These are phyloP conservation scores for Ellobium chinense DNA, from an alignment of 2,888 invertebrate species.

Conservation along the genomic window DNA sequence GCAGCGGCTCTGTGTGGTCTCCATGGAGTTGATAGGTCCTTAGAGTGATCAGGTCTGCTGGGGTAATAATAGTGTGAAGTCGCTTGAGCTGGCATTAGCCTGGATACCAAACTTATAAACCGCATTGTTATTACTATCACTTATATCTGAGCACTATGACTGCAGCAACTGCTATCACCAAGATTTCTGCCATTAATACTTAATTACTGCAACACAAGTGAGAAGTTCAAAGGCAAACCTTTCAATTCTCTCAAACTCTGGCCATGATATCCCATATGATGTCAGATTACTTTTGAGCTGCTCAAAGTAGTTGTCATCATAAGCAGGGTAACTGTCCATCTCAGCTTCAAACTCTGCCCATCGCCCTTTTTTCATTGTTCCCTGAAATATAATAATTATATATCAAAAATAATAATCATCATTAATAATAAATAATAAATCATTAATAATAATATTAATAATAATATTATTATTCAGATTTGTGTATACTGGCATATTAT, in stretches of 20 bases:
- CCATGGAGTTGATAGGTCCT: no score
- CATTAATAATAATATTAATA: no score
- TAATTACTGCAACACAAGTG: background rate
- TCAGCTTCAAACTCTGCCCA: background rate
- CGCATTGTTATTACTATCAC: no score
- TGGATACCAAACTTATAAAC: no score
- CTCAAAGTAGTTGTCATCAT: slow-evolving; percentile 9
- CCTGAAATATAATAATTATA: background rate
- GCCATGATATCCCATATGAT: background rate
- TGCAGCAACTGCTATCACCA: background rate
- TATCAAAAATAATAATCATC: background rate
- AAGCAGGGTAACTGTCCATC: background rate
- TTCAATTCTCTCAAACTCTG: background rate
- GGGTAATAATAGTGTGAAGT: no score
- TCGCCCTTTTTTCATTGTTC: background rate
- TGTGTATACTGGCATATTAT: no score
- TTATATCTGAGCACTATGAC: background rate
- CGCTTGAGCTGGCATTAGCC: no score
- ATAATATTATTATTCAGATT: no score
- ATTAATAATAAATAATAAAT: background rate
- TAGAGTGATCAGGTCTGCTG: no score
- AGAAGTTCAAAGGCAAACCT: background rate
- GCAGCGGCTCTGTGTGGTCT: no score
- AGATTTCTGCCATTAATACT: no score
- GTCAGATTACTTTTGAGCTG: background rate